phyloP scores from a whole-genome alignment of 1,140 invertebrate species.

The Gonatopus flavifemur region DNA sequence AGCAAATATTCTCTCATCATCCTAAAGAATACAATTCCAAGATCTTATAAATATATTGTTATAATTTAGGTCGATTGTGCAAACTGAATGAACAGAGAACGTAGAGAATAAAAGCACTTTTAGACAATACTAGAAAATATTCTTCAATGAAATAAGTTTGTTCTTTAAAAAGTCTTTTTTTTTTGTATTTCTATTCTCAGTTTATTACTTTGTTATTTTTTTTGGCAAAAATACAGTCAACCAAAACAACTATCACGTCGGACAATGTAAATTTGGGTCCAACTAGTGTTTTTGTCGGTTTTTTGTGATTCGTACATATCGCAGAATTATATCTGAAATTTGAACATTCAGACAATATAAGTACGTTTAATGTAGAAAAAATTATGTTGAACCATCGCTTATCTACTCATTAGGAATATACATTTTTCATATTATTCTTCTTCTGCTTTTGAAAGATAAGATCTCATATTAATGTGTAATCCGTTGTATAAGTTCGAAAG shows the following conservation, averaged over 20 bases:
- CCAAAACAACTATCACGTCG: constrained; percentile 22
- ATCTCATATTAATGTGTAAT: constrained; percentile 1
- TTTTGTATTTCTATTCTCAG: too few species aligned
- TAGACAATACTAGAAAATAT: constrained; percentile 49
- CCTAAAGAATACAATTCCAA: constrained; percentile 23
- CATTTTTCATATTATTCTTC: too few species aligned
- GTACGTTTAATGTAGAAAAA: background rate
- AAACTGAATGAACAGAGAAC: constrained; percentile 14
- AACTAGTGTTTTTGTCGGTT: constrained; percentile 36
- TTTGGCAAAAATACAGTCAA: background rate
- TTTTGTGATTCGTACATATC: constrained; percentile 45
- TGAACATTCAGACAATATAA: constrained; percentile 14
- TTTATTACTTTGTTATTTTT: too few species aligned
- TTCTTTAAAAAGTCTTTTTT: too few species aligned
- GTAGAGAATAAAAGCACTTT: constrained; percentile 28
- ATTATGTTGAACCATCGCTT: constrained; percentile 2
- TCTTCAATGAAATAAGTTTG: too few species aligned
- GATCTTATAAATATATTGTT: constrained; percentile 32
- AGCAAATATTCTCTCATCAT: constrained; percentile 14
- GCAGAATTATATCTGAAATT: too few species aligned
- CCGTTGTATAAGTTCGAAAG: too few species aligned
- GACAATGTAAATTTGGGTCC: constrained; percentile 38
- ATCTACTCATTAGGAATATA: too few species aligned
- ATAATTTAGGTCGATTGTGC: constrained; percentile 41
- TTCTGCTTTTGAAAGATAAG: too few species aligned